A percentile compares a stretch with the other conserved stretches of the same genome.
These are phyloP conservation scores for Venustaconcha ellipsiformis DNA, from an alignment of 1,140 invertebrate species.

Conservation along the genomic window DNA sequence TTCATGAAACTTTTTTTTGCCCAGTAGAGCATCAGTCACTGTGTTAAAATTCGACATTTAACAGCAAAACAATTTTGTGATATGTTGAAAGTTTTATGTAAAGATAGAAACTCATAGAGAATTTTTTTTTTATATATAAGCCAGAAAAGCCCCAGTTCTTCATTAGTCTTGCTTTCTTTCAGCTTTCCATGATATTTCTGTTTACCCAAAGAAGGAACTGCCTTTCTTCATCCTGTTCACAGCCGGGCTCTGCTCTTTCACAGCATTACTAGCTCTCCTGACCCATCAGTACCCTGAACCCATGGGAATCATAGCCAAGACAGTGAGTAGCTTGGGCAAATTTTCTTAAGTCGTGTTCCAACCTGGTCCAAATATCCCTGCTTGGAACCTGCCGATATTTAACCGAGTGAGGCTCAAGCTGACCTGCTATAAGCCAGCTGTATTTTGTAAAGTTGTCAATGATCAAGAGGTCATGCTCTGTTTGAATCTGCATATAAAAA, in stretches of 20 bases:
- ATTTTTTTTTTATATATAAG: too few species aligned
- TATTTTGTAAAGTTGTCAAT: too few species aligned
- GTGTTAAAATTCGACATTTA: too few species aligned
- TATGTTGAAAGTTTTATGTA: too few species aligned
- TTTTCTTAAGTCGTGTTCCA: neutral
- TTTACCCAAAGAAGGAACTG: slow-evolving; percentile 96
- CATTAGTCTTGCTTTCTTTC: slow-evolving; percentile 40
- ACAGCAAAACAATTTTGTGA: too few species aligned
- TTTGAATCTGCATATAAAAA: too few species aligned
- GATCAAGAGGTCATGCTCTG: too few species aligned
- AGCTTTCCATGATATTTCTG: slow-evolving; percentile 94
- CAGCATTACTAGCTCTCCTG: slow-evolving; percentile 91
- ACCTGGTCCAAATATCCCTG: neutral
- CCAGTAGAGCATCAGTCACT: too few species aligned
- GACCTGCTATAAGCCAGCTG: too few species aligned
- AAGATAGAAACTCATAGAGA: too few species aligned
- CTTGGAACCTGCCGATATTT: neutral
- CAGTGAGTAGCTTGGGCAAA: slow-evolving; percentile 69
- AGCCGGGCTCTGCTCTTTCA: slow-evolving; percentile 92
- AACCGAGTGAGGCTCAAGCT: neutral
- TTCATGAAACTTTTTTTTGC: too few species aligned
- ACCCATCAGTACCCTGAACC: slow-evolving; percentile 96
- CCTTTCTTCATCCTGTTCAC: slow-evolving; percentile 97
- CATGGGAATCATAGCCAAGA: slow-evolving; percentile 88
- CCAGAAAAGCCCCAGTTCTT: too few species aligned